phyloP scores from a whole-genome alignment of 1,140 invertebrate genomes.

The Hermetia illucens region DNA sequence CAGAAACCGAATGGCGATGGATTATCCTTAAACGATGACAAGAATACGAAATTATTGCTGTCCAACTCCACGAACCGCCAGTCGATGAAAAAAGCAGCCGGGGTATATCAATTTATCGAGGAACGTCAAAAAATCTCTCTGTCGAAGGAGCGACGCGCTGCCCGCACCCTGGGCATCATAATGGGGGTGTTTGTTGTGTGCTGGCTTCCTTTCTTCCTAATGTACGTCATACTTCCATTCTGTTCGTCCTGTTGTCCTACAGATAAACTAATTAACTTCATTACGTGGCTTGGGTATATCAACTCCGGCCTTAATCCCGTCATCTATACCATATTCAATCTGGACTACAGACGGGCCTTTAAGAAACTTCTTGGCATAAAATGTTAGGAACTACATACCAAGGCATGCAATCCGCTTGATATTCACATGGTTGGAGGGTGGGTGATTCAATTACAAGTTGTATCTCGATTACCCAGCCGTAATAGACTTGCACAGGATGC shows the following conservation, averaged over 20 bases:
- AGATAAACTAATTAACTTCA: constrained; percentile 68
- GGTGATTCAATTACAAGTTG: too few relatives aligned
- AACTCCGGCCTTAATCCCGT: constrained; percentile 95
- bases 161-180: constrained; percentile 82
- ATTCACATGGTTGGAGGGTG: too few relatives aligned
- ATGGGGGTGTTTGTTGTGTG: constrained; percentile 93
- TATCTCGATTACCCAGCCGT: too few relatives aligned
- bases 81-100: constrained; percentile 33
- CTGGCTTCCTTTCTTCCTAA: constrained; percentile 92
- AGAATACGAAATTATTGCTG: constrained; percentile 7
- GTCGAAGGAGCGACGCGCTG: constrained; percentile 81
- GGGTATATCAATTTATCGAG: constrained; percentile 82
- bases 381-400: constrained; percentile 9
- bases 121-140: constrained; percentile 86
- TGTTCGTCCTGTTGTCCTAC: constrained; percentile 66
- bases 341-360: constrained; percentile 90
- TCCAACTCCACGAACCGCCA: constrained; percentile 7
- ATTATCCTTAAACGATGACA: constrained; percentile 11
- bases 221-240: constrained; percentile 85
- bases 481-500: too few relatives aligned
- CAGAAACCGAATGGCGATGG: constrained; percentile 30
- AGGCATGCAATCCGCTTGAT: too few relatives aligned
- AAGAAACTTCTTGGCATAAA: constrained; percentile 66
- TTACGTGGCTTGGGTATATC: constrained; percentile 94
- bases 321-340: constrained; percentile 96